Evolutionary conservation across 2,797 vertebrate species (phyloP), one percentile per base, ranked within the genome.

Genomic region (Cottoperca gobio): DNA sequence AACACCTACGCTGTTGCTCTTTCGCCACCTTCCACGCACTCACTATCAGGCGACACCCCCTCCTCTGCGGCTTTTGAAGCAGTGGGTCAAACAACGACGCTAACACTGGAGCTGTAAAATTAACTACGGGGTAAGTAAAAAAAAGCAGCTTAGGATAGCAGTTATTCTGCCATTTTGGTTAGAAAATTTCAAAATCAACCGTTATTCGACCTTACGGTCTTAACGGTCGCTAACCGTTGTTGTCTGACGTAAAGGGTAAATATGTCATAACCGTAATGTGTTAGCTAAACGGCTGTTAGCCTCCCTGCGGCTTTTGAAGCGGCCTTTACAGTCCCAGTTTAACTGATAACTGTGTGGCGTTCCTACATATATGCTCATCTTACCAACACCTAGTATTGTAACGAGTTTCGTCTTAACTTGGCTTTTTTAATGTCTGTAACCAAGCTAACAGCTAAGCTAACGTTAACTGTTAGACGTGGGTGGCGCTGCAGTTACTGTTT

Each of bases 81-180:
- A 92, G 94, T 87, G 91, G 94, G 88, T 90, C 88, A 82, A 76
- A 88, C 84, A 89, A 84, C 95, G 90, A 94, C 93, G 85, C 88
- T 64, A 93, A 95, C 92, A 82, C 95, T 96, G 95, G 95, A 95
- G 94, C 94, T 94, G 70, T 95, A 91, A 94, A 78, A 76, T 86
- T n/a, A 83, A 59, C 79, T 84, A 94, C 94, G 93, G 94, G 95
- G 95, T 95, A 69, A 93, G 93, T 45, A 31, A 12, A 6, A 50
- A 16, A 12, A 28, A 28, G 8, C 49, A 2, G 5, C 3, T 48
- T 40, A n/a, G n/a, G 1, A 1, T 19, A 0, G 9, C 9, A 2
- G 2, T 2, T 42, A 50, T 26, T 11, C 1, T 26, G 7, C 17
- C 35, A n/a, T 50, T 65, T 40, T 39, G 23, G 50, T 5, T 31